Evolutionary conservation across 2,888 invertebrate genomes (phyloP), one percentile per base, ranked within the genome.

Genomic region (Amblyteles armatorius): DNA sequence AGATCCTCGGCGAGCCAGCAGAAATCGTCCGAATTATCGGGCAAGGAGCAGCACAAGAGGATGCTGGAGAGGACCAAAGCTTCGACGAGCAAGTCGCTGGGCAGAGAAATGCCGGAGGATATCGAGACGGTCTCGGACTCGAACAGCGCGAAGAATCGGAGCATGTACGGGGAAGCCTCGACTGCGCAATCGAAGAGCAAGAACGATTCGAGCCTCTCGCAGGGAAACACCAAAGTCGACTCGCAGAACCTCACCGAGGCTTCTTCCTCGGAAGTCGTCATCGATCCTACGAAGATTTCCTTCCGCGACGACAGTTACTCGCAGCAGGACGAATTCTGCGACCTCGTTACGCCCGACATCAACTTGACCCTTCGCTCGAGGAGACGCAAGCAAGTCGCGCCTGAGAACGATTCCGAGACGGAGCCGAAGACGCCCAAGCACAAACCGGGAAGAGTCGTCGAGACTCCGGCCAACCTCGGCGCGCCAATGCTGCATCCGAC

Each of bases 401-500:
- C 22, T 1, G 78, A 84, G 19, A 74, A 73, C 48, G 86, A 85
- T 60, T 19, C 36, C 19, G 84, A 82, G 7, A 55, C 22, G 0
- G 84, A 81, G 19, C 13, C 22, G 1, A 60, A 76, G 16, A 48
- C 72, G 2, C 29, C 79, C 19, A 86, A 85, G 36, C 69, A 83
- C 33, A 83, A 84, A 65, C 19, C 74, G 6, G 29, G 71, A 3
- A 69, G 78, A 60, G 60, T 7, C 0, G 68, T 4, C 50, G 86
- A 84, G n/a, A 60, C 44, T 22, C 71, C 84, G 13, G 44, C 60
- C 5, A 80, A 52, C 19, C 5, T 55, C 16, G 74, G 69, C 55
- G 60, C 65, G 4, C 82, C 85, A 9, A 57, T 86, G 91, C 78
- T 92, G 68, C 92, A 93, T 83, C 95, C 95, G 9, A 94, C 94